A percentile compares a stretch with the other conserved stretches of the same genome.
Evolutionary conservation across 2,797 vertebrate genomes (phyloP).

Genomic region (Esox lucius): DNA sequence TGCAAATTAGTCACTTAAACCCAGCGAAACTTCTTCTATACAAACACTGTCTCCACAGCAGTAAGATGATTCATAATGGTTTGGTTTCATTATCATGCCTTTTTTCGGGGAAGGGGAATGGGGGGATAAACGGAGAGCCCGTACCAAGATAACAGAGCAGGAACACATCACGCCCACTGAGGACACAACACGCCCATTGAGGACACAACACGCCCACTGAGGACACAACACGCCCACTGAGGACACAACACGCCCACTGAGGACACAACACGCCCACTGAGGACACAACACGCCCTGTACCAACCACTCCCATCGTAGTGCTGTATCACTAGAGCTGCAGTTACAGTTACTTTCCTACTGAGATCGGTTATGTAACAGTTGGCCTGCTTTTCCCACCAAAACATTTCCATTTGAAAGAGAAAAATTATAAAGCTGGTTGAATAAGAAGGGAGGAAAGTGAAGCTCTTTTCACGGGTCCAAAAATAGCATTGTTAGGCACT

Average conservation of each 20-base stretch:
- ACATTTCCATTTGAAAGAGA: constrained; percentile 58
- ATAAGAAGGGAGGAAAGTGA: constrained; percentile 67
- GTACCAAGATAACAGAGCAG: not conserved
- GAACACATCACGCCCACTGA: no score
- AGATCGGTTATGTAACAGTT: constrained; percentile 59
- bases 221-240: not conserved
- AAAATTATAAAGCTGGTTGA: constrained; percentile 66
- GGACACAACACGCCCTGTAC: constrained; percentile 7
- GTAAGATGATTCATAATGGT: constrained; percentile 32
- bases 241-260: constrained; percentile 2
- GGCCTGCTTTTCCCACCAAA: constrained; percentile 45
- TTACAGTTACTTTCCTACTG: constrained; percentile 17
- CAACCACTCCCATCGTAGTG: constrained; percentile 3
- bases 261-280: not conserved
- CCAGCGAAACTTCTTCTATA: constrained; percentile 34
- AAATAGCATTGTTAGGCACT: constrained; percentile 82
- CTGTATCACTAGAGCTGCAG: constrained; percentile 24
- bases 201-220: no score
- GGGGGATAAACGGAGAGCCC: not conserved
- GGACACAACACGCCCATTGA: no score
- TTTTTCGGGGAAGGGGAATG: not conserved
- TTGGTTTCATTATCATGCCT: constrained; percentile 6
- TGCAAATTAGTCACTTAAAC: constrained; percentile 57
- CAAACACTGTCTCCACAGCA: constrained; percentile 35
- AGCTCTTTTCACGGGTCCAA: constrained; percentile 76